phyloP scores from a whole-genome alignment of 2,113 vertebrate genomes.

The Dasyprocta punctata region DNA sequence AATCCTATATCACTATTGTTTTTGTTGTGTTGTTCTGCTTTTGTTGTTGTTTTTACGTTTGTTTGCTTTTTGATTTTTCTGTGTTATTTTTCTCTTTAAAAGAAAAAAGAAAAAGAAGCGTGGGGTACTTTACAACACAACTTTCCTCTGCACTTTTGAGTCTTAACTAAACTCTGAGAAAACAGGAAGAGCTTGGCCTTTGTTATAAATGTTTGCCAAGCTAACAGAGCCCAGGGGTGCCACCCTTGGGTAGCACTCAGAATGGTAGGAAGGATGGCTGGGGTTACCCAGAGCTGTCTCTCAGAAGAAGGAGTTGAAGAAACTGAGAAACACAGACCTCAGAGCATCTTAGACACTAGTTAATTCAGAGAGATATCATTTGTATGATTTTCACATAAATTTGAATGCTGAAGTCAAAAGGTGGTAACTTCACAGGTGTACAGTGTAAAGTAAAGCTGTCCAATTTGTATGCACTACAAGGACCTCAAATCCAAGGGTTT shows the following conservation, averaged over 20 bases:
- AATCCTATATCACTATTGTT: too few species aligned
- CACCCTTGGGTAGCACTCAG: neutral
- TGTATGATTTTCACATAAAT: conserved; percentile 34
- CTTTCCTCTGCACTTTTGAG: neutral
- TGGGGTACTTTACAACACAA: neutral
- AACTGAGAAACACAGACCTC: neutral
- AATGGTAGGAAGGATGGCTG: fast-evolving
- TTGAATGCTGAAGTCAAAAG: conserved; percentile 26
- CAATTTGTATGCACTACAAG: neutral
- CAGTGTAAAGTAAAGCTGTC: neutral
- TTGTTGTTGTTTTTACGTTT: too few species aligned
- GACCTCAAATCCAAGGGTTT: conserved; percentile 34
- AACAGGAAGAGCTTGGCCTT: neutral
- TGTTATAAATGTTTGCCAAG: neutral
- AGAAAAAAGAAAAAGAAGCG: too few species aligned
- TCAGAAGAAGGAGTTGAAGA: neutral
- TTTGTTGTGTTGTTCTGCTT: too few species aligned
- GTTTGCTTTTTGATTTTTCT: too few species aligned
- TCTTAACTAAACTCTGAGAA: neutral
- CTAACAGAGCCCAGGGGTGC: neutral
- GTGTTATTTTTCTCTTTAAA: too few species aligned
- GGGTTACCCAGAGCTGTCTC: neutral
- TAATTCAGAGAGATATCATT: neutral
- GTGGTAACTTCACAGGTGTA: neutral
- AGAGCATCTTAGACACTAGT: neutral